Base-by-base conservation (phyloP, 2,888 invertebrate genomes). In the Anoplius nigerrimus region DNA sequence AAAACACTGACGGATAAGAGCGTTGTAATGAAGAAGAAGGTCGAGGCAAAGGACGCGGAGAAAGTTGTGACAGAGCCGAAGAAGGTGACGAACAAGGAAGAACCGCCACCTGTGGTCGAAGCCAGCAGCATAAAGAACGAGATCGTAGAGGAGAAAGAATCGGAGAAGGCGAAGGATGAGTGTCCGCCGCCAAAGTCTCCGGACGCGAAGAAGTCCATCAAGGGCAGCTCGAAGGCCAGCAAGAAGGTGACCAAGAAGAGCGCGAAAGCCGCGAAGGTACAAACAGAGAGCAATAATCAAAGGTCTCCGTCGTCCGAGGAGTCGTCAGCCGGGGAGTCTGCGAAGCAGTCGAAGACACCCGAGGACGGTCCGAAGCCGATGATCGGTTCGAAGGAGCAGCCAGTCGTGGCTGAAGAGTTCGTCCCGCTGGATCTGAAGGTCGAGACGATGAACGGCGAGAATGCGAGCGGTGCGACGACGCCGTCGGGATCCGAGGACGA, bases 61-160 rank as follows among this genome's bases (percentile, higher is more conserved):
- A 83, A 82, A 62, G 62, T 54, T 45, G 61, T 69, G 42, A 69
- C 51, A 43, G 83, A 81, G n/a, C 46, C 53, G 2, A 82, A 82
- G 22, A 84, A 82, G 62, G 27, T 75, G 15, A 18, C 58, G 24
- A 55, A 55, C 57, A 82, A 82, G 54, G 81, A 82, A 6, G 81
- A 79, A 13, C 61, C 56, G 3, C 60, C 54, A 0, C 70, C 71
- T 21, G 79, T 78, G 34, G 56, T 69, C 18, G 75, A 75, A 24
- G 62, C 69, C 21, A 81, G 75, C 16, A 67, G 77, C 46, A 85
- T 87, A 65, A 89, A 88, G 64, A 80, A 80, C 27, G 88, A 88
- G 71, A 70, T 84, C 18, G 74, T 82, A 20, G 87, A 88, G 0
- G 85, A 84, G 11, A 83, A 81, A 20, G 78, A 84, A 24, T 55